Percentiles rank a stretch among this genome's conserved stretches.
phyloP scores from a whole-genome alignment of 2,113 vertebrate genomes.

The Marcusenius ussheri region DNA sequence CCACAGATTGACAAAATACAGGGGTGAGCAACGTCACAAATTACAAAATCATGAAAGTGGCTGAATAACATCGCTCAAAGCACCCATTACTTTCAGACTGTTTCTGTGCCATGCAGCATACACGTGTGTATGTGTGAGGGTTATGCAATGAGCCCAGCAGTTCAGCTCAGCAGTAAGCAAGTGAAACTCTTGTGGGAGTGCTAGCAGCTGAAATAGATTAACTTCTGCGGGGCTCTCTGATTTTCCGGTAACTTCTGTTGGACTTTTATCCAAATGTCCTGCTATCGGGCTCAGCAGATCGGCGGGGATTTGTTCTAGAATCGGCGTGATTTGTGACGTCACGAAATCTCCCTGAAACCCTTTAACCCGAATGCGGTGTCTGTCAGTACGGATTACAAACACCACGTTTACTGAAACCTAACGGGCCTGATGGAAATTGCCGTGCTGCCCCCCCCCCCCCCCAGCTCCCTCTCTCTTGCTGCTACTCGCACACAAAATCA shows the following conservation, averaged over 20 bases:
- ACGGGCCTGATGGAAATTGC: neutral
- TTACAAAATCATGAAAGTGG: neutral
- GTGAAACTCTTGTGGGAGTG: neutral
- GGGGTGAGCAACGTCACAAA: neutral
- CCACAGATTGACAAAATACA: neutral
- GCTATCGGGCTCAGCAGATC: neutral
- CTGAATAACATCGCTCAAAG: neutral
- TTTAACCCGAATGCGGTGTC: neutral
- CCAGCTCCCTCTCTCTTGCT: neutral
- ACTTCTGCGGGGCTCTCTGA: neutral
- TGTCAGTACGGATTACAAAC: constrained; percentile 4
- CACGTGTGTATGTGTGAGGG: neutral
- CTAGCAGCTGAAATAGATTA: neutral
- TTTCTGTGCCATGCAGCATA: neutral
- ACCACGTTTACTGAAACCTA: neutral
- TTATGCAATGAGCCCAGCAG: neutral
- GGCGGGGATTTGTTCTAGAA: neutral
- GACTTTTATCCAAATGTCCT: neutral
- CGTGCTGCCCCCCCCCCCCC: too few relatives aligned
- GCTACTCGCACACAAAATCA: neutral
- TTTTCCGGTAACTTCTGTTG: neutral
- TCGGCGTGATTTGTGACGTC: neutral
- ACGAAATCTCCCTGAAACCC: neutral
- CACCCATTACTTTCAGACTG: neutral
- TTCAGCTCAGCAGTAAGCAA: constrained; percentile 6